phyloP scores from a whole-genome alignment of 1,140 invertebrate species.

The Holotrichia oblita region DNA sequence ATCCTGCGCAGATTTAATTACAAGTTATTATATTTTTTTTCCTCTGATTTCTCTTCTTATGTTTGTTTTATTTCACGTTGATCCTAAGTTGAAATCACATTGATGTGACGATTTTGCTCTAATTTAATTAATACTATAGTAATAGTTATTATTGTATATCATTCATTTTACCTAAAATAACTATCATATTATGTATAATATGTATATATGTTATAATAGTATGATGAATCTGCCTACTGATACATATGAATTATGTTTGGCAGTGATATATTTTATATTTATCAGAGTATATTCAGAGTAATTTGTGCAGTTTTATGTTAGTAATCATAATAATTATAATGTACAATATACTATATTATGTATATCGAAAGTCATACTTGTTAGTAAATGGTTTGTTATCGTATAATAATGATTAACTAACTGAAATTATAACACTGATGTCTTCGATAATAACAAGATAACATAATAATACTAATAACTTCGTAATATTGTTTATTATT shows the following conservation, averaged over 20 bases:
- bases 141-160: conserved; percentile 15
- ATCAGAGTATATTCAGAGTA: conserved; percentile 44
- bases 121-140: conserved; percentile 22
- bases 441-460: neutral
- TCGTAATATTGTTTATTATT: neutral
- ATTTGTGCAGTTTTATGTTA: conserved; percentile 52
- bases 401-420: neutral
- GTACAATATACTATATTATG: conserved; percentile 14
- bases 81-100: conserved; percentile 30
- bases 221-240: conserved; percentile 53
- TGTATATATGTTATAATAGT: conserved; percentile 20
- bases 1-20: conserved; percentile 11
- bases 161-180: conserved; percentile 4
- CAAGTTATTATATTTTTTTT: neutral
- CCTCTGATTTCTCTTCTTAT: neutral
- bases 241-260: conserved; percentile 51
- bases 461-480: neutral
- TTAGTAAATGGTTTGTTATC: neutral
- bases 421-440: conserved; percentile 12
- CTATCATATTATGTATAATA: conserved; percentile 21
- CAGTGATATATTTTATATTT: conserved; percentile 55
- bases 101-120: conserved; percentile 28
- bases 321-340: conserved; percentile 8
- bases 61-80: neutral
- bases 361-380: conserved; percentile 6